Base-by-base conservation (phyloP, 1,140 invertebrate genomes). In the Drosophila sproati region DNA sequence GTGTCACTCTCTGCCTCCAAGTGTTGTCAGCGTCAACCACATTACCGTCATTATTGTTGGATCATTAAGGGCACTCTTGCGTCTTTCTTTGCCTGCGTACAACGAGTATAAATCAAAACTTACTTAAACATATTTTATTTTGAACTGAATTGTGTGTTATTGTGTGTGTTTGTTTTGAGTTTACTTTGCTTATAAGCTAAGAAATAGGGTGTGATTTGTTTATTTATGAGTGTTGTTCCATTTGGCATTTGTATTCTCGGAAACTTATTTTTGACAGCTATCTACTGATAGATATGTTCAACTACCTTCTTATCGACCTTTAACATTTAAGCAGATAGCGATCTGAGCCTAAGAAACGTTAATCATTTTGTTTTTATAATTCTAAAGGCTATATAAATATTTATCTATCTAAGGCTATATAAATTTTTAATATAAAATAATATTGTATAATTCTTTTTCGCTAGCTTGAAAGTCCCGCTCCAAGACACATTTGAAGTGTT, bases 1-100 rank as follows among this genome's bases (percentile, higher is more conserved):
- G 47, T 79, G 63, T 66, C 52, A 73, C 55, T 31, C 35, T n/a
- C 64, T 20, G 20, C 59, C 47, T 3, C 7, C 7, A 60, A 35
- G 12, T 5, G 41, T 60, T 43, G 55, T 66, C 48, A 54, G 47
- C 50, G 32, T 54, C 37, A 48, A 47, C 39, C 51, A 59, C 51
- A 69, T 48, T 29, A 31, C 43, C n/a, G 20, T 62, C 37, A 39
- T 57, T 39, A 37, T 47, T 39, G 8, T 37, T 39, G 37, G 5
- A 8, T 8, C 66, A 70, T 54, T 45, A 47, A 37, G 31, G 7
- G 34, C 35, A 60, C 29, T 50, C n/a, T 31, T 8, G 37, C 31
- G 32, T 43, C 37, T 39, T 59, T 20, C 20, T 20, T 29, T 41
- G 7, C 7, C 45, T 68, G 35, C 54, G 20, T 34, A 3, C 8